Conservation (phyloP, 2,113 vertebrate genomes). For the Scophthalmus maximus region DNA sequence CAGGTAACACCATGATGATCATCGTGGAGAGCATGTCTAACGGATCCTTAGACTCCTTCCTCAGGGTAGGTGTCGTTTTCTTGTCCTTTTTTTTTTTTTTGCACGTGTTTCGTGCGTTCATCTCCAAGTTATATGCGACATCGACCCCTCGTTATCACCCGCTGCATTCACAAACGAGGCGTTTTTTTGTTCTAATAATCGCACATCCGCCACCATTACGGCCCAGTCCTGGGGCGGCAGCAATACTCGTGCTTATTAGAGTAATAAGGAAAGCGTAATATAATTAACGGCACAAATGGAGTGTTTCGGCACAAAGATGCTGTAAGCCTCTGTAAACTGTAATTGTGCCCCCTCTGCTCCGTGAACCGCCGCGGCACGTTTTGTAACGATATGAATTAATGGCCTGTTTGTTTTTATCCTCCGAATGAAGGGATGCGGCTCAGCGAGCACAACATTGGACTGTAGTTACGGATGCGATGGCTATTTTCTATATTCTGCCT, state of each 20-base stretch:
- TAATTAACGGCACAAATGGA: constrained; percentile 64
- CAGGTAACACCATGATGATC: constrained; percentile 96
- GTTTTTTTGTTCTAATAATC: constrained; percentile 34
- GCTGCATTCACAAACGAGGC: constrained; percentile 18
- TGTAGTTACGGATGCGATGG: constrained; percentile 15
- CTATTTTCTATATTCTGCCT: background rate
- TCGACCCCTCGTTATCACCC: constrained; percentile 7
- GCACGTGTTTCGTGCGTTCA: background rate
- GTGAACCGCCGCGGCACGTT: constrained; percentile 43
- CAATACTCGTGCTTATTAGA: constrained; percentile 26
- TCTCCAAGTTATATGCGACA: background rate
- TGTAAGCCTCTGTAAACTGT: constrained; percentile 52
- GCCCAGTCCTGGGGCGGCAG: constrained; percentile 30
- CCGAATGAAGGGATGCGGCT: constrained; percentile 54
- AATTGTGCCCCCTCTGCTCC: constrained; percentile 47
- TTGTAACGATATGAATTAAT: constrained; percentile 66
- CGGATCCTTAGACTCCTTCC: constrained; percentile 90
- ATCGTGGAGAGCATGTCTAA: constrained; percentile 92
- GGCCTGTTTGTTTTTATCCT: constrained; percentile 65
- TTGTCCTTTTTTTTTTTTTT: background rate
- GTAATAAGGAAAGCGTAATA: constrained; percentile 41
- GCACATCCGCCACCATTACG: constrained; percentile 15
- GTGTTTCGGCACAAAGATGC: constrained; percentile 52
- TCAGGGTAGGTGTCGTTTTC: constrained; percentile 89
- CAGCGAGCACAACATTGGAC: constrained; percentile 29